Base-by-base conservation (phyloP, 1,140 invertebrate genomes). In the Dreissena polymorpha region DNA sequence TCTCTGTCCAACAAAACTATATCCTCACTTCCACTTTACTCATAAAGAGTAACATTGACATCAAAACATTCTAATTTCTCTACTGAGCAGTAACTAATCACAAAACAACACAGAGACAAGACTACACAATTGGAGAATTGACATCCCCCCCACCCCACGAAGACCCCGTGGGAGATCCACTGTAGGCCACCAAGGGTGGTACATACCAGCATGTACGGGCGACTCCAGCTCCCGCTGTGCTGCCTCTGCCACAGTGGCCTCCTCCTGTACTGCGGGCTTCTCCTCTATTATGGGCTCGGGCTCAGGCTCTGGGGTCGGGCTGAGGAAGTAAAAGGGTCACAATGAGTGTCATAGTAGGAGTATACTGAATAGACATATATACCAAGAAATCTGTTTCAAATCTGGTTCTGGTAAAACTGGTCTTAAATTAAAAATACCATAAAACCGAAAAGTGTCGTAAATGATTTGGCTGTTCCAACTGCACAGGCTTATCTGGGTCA, bases 281-380 rank as follows among this genome's bases (percentile, higher is more conserved):
- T 81, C 53, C 53, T 81, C 57, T 53, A 16, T 13, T 25, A 53
- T 39, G 10, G 39, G 27, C 39, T 63, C 78, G 16, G 78, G 78
- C 29, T 81, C 78, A 14, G 78, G 78, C 65, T 81, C 78, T 49
- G 78, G 78, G 49, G 78, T 81, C 50, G 78, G 78, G 0, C 78
- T 81, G 25, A 73, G 55, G 65, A 25, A 63, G 63, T 23, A 29
- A 13, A 53, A 3, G 23, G 50, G n/a, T 71, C 50, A 49, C 18
- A 29, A 1, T 18, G 7, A 21, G n/a, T 51, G 49, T 50, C n/a
- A 49, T 49, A 71, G 50, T 29, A 7, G 67, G 21, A 68, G 18
- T n/a, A n/a, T 3, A 63, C 18, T 23, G 7, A 10, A 18, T n/a
- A 18, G 23, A n/a, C 23, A 68, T 68, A 6, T 68, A 21, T 18